Conservation (phyloP, 2,888 invertebrate species). For the Parnassius orleans region DNA sequence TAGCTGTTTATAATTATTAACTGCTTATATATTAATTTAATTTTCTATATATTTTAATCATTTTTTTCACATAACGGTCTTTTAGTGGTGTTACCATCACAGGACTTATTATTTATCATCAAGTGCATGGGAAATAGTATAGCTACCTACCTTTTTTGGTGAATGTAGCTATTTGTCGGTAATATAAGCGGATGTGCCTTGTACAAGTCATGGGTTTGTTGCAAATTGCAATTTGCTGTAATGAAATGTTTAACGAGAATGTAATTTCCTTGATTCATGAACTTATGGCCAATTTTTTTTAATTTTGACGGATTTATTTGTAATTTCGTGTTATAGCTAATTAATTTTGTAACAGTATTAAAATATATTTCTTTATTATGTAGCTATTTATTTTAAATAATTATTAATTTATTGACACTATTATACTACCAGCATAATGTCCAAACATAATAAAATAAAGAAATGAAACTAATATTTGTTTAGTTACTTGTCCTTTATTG, state of each 20-base stretch:
- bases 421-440: slow-evolving; percentile 8
- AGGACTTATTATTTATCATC: no score
- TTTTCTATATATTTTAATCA: no score
- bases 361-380: slow-evolving; percentile 1
- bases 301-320: slow-evolving; percentile 2
- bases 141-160: no score
- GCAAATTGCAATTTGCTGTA: background rate
- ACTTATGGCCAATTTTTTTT: background rate
- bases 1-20: no score
- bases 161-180: background rate
- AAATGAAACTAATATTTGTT: background rate
- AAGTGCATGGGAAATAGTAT: no score
- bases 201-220: slow-evolving; percentile 2
- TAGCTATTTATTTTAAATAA: background rate
- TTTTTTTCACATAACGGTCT: no score
- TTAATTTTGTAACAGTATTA: slow-evolving; percentile 22
- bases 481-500: background rate
- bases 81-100: no score
- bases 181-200: slow-evolving; percentile 15
- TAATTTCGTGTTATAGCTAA: slow-evolving; percentile 10
- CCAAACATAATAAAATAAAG: slow-evolving; percentile 12
- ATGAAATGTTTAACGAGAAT: background rate
- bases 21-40: no score
- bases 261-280: background rate
- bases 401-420: slow-evolving; percentile 15